Conservation (phyloP, 2,113 vertebrate genomes). For the Capra hircus region DNA sequence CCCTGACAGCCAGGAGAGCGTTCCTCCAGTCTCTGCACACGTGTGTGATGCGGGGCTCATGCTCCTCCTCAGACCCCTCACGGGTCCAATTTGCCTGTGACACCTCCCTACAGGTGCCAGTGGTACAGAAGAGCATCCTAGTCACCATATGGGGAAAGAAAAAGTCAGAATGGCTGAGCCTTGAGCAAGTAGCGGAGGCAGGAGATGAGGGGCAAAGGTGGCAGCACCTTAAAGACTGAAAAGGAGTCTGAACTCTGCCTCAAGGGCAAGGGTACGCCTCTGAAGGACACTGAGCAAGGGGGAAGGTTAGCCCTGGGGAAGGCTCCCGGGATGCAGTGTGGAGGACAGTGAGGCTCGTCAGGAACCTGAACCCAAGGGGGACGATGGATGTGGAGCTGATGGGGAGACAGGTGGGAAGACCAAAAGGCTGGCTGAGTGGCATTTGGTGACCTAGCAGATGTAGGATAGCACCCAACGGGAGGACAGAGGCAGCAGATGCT, state of each 20-base stretch:
- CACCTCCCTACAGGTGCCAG: background rate
- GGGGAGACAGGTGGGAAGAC: background rate
- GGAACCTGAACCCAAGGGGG: too few relatives aligned
- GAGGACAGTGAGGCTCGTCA: background rate
- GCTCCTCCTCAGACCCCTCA: background rate
- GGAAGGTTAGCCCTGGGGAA: background rate
- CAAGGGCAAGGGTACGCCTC: background rate
- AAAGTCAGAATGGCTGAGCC: background rate
- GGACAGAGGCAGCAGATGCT: background rate
- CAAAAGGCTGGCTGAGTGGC: background rate
- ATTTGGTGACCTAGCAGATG: background rate
- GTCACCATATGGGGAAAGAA: background rate
- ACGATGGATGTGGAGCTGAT: background rate
- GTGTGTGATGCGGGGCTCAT: fast-evolving
- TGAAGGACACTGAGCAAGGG: background rate
- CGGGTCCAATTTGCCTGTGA: background rate
- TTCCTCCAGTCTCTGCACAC: background rate
- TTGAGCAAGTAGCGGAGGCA: background rate
- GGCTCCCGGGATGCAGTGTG: too few relatives aligned
- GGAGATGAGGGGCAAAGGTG: background rate
- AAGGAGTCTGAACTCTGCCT: background rate
- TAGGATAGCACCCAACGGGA: fast-evolving
- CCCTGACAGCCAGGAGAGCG: background rate
- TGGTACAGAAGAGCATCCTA: background rate
- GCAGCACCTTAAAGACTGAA: background rate